These are phyloP conservation scores for Spodoptera litura DNA, from an alignment of 1,140 invertebrate species.

Conservation along the genomic window DNA sequence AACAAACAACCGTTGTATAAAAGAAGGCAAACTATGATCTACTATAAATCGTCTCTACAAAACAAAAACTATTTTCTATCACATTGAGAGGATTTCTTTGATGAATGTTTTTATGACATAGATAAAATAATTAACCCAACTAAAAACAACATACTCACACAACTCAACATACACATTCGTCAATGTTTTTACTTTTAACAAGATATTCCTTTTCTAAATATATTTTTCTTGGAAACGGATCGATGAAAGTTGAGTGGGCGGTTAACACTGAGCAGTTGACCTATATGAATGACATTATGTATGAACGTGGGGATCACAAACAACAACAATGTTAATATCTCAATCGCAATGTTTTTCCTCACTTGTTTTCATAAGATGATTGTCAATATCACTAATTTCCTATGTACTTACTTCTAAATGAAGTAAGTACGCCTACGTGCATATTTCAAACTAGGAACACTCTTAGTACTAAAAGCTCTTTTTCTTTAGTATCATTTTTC, in stretches of 20 bases:
- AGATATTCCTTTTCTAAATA: slow-evolving; percentile 3
- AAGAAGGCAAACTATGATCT: slow-evolving; percentile 2
- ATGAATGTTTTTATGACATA: too few species aligned
- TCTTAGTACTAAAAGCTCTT: background rate
- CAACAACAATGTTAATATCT: background rate
- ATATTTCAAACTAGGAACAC: background rate
- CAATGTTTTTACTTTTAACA: slow-evolving; percentile 37
- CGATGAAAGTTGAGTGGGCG: slow-evolving; percentile 26
- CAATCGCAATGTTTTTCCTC: background rate
- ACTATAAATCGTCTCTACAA: background rate
- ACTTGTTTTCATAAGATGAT: too few species aligned
- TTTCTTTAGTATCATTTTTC: background rate
- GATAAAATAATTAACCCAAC: background rate
- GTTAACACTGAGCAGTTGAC: slow-evolving; percentile 24
- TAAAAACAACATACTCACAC: background rate
- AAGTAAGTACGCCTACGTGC: too few species aligned
- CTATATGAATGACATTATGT: slow-evolving; percentile 16
- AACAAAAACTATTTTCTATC: background rate
- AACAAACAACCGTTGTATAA: slow-evolving; percentile 11
- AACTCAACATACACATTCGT: background rate
- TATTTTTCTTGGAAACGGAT: slow-evolving; percentile 26
- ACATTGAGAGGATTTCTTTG: background rate
- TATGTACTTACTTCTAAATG: too few species aligned
- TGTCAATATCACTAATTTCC: too few species aligned
- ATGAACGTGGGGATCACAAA: slow-evolving; percentile 11